phyloP scores from a whole-genome alignment of 2,797 vertebrate species.

The Ara ararauna region DNA sequence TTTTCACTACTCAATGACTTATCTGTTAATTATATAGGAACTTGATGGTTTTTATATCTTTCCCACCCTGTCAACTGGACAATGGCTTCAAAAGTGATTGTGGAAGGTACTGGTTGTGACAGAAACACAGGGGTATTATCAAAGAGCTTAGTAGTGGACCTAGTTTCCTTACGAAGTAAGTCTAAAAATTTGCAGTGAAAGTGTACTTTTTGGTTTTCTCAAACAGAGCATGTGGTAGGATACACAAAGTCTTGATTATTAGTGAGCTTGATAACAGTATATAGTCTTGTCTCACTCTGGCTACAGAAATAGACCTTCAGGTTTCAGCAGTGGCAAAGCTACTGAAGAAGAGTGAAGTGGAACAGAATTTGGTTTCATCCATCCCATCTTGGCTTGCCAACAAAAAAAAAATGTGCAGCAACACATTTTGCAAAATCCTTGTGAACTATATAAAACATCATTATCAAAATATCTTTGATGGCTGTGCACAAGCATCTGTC shows the following conservation, averaged over 20 bases:
- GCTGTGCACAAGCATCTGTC: background rate
- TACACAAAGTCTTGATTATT: background rate
- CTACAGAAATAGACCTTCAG: background rate
- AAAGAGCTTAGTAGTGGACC: background rate
- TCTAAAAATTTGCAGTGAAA: background rate
- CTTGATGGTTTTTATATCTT: background rate
- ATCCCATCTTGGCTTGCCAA: background rate
- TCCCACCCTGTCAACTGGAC: background rate
- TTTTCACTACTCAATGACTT: background rate
- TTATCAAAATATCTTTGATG: background rate
- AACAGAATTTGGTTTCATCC: background rate
- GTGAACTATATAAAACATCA: background rate
- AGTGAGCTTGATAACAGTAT: background rate
- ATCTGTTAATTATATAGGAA: background rate
- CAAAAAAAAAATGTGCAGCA: background rate
- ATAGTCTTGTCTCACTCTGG: background rate
- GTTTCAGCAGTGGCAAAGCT: background rate
- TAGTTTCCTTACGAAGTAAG: background rate
- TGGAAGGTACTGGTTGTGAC: background rate
- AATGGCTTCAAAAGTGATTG: background rate
- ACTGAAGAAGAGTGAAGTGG: background rate
- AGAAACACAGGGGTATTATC: background rate
- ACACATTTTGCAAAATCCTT: background rate
- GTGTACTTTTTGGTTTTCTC: background rate
- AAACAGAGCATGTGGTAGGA: background rate